Evolutionary conservation across 2,113 vertebrate species (phyloP).

Genomic region (Mus musculus): GRCm39 chr19:8543501-8544000

Average conservation of each 20-base stretch:
- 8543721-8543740: constrained; percentile 5
- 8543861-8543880: not conserved
- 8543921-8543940: not conserved
- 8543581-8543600: constrained; percentile 23
- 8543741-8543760: not conserved
- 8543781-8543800: not conserved
- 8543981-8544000: no score
- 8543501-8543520: not conserved
- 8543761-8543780: not conserved
- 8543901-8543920: not conserved
- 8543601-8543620: not conserved
- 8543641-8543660: not conserved
- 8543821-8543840: not conserved
- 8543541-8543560: not conserved
- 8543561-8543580: constrained; percentile 24
- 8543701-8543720: not conserved
- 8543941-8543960: not conserved
- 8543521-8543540: not conserved
- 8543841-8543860: no score
- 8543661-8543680: not conserved
- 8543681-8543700: not conserved
- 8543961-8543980: not conserved
- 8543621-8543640: not conserved
- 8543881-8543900: not conserved
- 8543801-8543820: not conserved